These are phyloP conservation scores for Drosophila suzukii DNA, from an alignment of 1,140 invertebrate species.

Conservation along the genomic window DNA sequence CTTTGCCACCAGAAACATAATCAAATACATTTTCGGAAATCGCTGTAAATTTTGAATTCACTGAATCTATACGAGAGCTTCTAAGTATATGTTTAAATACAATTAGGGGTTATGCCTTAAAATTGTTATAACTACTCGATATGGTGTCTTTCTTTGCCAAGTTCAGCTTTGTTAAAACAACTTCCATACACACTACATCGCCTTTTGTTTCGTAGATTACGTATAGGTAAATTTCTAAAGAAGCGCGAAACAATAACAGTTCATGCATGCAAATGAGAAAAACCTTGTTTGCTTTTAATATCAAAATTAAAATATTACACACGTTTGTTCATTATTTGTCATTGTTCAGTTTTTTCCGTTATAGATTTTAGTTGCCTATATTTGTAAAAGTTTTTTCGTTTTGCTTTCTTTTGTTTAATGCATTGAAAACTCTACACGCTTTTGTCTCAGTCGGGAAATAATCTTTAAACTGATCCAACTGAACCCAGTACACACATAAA, in stretches of 20 bases:
- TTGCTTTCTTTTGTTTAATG: conserved; percentile 24
- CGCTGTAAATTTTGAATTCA: conserved; percentile 40
- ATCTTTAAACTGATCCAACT: conserved; percentile 26
- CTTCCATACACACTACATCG: conserved; percentile 25
- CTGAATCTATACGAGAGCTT: conserved; percentile 40
- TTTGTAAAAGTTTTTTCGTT: conserved; percentile 37
- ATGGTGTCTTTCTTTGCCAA: conserved; percentile 62
- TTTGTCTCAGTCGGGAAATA: conserved; percentile 46
- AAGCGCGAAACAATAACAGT: conserved; percentile 26
- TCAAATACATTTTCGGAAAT: conserved; percentile 13
- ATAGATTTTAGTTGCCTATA: conserved; percentile 66
- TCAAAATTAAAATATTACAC: conserved; percentile 61
- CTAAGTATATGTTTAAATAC: conserved; percentile 20
- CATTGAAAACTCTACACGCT: conserved; percentile 22
- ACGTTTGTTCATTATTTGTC: conserved; percentile 76
- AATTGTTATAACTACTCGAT: conserved; percentile 55
- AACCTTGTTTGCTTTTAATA: conserved; percentile 19
- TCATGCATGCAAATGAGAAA: conserved; percentile 6
- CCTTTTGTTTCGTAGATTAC: conserved; percentile 41
- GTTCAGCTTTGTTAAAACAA: conserved; percentile 44
- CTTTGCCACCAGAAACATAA: conserved; percentile 33
- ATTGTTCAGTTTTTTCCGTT: conserved; percentile 78
- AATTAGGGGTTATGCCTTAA: conserved; percentile 28
- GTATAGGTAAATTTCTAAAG: conserved; percentile 51
- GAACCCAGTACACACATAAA: conserved; percentile 25